Percentiles rank a stretch among this genome's conserved stretches.
Conservation (phyloP, 2,113 vertebrate genomes). For the Phylloscopus whistleri region DNA sequence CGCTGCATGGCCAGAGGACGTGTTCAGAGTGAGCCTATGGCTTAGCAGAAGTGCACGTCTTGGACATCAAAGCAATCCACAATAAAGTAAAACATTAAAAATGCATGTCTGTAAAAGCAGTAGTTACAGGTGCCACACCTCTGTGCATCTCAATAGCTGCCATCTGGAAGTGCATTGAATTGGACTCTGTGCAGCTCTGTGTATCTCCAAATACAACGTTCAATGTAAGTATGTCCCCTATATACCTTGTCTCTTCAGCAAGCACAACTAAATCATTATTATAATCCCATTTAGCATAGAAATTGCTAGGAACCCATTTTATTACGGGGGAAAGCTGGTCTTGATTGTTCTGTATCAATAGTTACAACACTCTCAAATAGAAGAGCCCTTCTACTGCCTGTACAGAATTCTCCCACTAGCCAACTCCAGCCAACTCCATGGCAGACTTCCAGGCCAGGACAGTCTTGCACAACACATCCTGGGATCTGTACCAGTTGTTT, state of each 20-base stretch:
- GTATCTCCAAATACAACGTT: neutral
- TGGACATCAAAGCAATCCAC: neutral
- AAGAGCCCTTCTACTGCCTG: neutral
- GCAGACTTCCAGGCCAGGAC: neutral
- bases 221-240: neutral
- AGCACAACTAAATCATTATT: neutral
- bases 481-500: neutral
- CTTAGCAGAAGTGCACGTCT: neutral
- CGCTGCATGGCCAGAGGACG: rapidly evolving
- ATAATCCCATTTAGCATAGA: neutral
- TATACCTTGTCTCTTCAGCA: neutral
- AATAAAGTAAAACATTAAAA: neutral
- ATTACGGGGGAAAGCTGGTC: neutral
- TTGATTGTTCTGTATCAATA: neutral
- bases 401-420: neutral
- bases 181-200: neutral
- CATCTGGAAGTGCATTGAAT: neutral
- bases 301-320: neutral
- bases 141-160: neutral
- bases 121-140: neutral
- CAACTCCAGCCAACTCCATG: neutral
- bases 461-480: neutral
- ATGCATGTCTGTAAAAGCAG: neutral
- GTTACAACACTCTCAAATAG: neutral
- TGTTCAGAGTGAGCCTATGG: neutral